Percentiles rank a stretch among this genome's conserved stretches.
These are phyloP conservation scores for Aphodius sticticus DNA, from an alignment of 2,888 invertebrate genomes.

Conservation along the genomic window DNA sequence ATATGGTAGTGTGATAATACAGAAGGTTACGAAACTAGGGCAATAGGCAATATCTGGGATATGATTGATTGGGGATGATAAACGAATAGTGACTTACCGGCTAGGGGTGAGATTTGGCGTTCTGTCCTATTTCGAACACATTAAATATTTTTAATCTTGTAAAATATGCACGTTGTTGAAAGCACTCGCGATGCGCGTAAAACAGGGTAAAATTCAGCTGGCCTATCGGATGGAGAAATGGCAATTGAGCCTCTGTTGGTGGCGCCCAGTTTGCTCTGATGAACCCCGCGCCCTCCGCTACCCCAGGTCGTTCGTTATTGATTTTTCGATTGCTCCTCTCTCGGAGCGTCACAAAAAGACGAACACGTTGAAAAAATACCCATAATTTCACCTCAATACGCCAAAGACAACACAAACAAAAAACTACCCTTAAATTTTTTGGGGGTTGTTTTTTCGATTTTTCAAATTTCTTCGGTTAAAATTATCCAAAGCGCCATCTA, in stretches of 20 bases:
- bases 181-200: background rate
- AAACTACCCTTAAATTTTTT: conserved; percentile 38
- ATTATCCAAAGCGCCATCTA: background rate
- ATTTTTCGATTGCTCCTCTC: conserved; percentile 47
- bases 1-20: background rate
- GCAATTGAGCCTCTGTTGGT: conserved; percentile 44
- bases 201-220: conserved; percentile 34
- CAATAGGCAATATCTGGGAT: background rate
- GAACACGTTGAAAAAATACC: conserved; percentile 48
- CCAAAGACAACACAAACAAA: conserved; percentile 31
- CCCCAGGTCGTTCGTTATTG: conserved; percentile 41
- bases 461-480: background rate
- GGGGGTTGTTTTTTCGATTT: background rate
- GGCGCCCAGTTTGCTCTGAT: conserved; percentile 44
- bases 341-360: conserved; percentile 46
- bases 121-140: background rate
- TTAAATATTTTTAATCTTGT: background rate
- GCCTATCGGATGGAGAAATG: conserved; percentile 46
- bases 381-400: conserved; percentile 41
- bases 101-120: background rate
- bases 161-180: background rate
- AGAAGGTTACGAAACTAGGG: background rate
- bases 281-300: conserved; percentile 42
- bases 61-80: background rate
- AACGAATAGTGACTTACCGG: background rate